phyloP scores from a whole-genome alignment of 2,113 vertebrate genomes.

The Pogona vitticeps region DNA sequence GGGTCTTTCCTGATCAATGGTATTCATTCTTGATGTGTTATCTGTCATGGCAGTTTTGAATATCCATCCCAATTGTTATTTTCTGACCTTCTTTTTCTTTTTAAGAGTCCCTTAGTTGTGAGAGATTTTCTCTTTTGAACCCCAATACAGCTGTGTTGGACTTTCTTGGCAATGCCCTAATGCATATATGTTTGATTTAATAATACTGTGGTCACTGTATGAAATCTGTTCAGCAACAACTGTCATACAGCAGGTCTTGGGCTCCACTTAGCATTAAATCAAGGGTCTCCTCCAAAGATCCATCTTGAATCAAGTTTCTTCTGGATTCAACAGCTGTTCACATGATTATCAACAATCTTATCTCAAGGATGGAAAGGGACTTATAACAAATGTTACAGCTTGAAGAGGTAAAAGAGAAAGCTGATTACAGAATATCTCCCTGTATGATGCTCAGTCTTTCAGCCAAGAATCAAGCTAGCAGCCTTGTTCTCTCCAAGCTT shows the following conservation, averaged over 20 bases:
- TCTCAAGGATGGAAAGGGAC: not conserved
- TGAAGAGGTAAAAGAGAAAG: constrained; percentile 17
- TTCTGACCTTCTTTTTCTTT: too few relatives aligned
- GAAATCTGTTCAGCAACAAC: not conserved
- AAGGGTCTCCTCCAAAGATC: not conserved
- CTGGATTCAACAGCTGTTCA: not conserved
- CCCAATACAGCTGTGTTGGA: not conserved
- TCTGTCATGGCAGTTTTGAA: not conserved
- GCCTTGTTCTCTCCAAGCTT: constrained; percentile 43
- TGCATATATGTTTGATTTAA: not conserved
- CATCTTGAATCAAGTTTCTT: not conserved
- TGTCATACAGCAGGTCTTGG: not conserved
- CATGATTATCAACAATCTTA: not conserved
- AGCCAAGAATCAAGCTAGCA: constrained; percentile 21
- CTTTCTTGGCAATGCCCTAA: not conserved
- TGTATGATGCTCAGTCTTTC: constrained; percentile 43
- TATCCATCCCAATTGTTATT: too few relatives aligned
- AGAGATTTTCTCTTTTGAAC: not conserved
- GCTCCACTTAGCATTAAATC: not conserved
- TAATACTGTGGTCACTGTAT: not conserved
- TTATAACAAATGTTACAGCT: constrained; percentile 22
- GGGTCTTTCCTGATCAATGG: not conserved
- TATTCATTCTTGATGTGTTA: not conserved
- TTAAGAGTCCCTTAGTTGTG: too few relatives aligned
- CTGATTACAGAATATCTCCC: constrained; percentile 40